These are phyloP conservation scores for Drosophila kokeensis DNA, from an alignment of 2,888 invertebrate species.

Conservation along the genomic window DNA sequence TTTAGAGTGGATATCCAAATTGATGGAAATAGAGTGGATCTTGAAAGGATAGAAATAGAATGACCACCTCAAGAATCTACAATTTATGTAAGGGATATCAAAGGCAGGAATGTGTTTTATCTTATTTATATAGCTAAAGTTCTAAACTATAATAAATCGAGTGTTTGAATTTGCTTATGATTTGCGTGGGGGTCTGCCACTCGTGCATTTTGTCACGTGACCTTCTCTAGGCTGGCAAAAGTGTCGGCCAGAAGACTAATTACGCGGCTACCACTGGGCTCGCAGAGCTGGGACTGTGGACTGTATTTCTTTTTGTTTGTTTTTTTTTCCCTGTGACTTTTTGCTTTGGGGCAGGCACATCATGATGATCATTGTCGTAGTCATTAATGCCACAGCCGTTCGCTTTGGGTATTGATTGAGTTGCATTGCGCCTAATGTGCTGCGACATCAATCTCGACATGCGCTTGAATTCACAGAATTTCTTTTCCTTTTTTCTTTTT, in stretches of 20 bases:
- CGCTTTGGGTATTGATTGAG: conserved; percentile 76
- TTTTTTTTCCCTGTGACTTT: conserved; percentile 17
- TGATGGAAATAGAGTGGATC: not conserved
- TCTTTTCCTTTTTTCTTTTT: conserved; percentile 27
- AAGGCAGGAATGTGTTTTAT: not conserved
- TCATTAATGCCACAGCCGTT: conserved; percentile 70
- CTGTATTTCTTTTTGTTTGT: conserved; percentile 19
- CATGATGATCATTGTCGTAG: conserved; percentile 55
- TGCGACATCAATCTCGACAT: conserved; percentile 82
- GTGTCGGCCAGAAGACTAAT: conserved; percentile 82
- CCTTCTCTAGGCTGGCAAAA: conserved; percentile 56
- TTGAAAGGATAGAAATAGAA: not conserved
- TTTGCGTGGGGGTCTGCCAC: not conserved
- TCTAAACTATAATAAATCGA: not conserved
- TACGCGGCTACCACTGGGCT: conserved; percentile 63
- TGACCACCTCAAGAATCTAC: not conserved
- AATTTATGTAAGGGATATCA: not conserved
- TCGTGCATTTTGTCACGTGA: conserved; percentile 41
- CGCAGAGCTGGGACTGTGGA: conserved; percentile 24
- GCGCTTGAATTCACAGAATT: conserved; percentile 69
- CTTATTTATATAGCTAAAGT: not conserved
- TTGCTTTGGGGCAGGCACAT: conserved; percentile 17
- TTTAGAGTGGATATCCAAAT: not conserved
- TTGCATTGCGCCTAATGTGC: conserved; percentile 82
- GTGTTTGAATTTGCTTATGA: not conserved